phyloP scores from a whole-genome alignment of 2,797 vertebrate genomes.

The Distichodus sexfasciatus region DNA sequence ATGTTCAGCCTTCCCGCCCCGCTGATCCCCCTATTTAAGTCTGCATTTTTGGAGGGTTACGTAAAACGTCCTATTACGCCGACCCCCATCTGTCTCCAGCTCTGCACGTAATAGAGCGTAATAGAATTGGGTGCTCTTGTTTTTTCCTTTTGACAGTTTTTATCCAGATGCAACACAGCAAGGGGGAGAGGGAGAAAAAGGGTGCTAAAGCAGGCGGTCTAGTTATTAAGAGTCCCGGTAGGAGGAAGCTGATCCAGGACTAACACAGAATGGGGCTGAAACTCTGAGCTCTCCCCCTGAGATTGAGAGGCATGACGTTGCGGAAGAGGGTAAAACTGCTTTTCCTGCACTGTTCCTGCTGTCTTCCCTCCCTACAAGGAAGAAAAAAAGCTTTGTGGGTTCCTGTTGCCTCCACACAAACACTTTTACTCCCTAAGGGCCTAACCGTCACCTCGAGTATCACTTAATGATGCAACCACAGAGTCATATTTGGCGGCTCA shows the following conservation, averaged over 20 bases:
- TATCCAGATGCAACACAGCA: constrained; percentile 4
- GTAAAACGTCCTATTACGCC: constrained; percentile 28
- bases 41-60: constrained; percentile 5
- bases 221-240: constrained; percentile 16
- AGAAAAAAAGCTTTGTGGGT: constrained; percentile 6
- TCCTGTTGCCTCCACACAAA: not conserved
- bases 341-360: not conserved
- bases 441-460: not conserved
- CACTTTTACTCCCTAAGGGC: not conserved
- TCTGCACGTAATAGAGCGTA: not conserved
- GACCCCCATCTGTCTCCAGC: constrained; percentile 19
- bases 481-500: not conserved
- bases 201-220: not conserved
- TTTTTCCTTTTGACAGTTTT: constrained; percentile 25
- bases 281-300: not conserved
- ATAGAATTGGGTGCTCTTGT: constrained; percentile 5
- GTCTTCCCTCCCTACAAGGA: not conserved
- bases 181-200: not conserved
- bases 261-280: not conserved
- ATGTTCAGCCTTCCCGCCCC: constrained; percentile 13
- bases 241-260: constrained; percentile 4
- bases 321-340: not conserved
- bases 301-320: constrained; percentile 3
- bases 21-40: constrained; percentile 1
- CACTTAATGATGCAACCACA: not conserved